phyloP scores from a whole-genome alignment of 2,113 vertebrate genomes.

The Stomatorhinus ivindoensis region DNA sequence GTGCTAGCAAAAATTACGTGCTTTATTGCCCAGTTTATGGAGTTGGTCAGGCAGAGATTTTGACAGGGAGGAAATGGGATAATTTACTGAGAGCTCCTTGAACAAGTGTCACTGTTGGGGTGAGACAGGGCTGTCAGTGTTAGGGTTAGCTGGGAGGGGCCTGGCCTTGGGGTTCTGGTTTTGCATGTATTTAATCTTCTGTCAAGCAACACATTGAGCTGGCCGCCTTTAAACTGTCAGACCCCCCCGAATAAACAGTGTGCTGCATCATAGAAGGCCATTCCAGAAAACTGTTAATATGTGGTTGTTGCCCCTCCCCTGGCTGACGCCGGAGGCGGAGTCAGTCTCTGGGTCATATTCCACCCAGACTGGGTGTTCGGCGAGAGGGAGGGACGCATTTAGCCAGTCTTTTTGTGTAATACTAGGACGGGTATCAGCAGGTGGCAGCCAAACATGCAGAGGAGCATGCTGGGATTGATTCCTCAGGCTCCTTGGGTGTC shows the following conservation, averaged over 20 bases:
- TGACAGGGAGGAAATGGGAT: not conserved
- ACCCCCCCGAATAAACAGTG: not conserved
- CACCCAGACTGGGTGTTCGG: not conserved
- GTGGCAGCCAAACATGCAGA: not conserved
- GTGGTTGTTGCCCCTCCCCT: not conserved
- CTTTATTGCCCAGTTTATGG: not conserved
- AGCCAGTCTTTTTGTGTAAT: not conserved
- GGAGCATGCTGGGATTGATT: not conserved
- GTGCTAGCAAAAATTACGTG: not conserved
- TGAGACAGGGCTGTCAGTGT: not conserved
- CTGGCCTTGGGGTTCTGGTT: not conserved
- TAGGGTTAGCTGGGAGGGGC: not conserved
- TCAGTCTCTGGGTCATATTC: not conserved
- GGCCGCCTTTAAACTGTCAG: not conserved
- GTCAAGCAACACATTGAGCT: not conserved
- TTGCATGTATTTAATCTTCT: not conserved
- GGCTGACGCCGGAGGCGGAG: not conserved
- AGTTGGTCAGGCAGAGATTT: not conserved
- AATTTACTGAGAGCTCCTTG: not conserved
- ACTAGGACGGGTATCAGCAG: not conserved
- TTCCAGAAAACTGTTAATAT: not conserved
- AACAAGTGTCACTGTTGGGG: not conserved
- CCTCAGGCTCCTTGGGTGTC: not conserved
- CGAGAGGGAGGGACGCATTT: constrained; percentile 1
- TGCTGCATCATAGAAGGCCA: not conserved